Evolutionary conservation across 2,888 invertebrate species (phyloP), one percentile per base, ranked within the genome.

Genomic region (Monopis laevigella): DNA sequence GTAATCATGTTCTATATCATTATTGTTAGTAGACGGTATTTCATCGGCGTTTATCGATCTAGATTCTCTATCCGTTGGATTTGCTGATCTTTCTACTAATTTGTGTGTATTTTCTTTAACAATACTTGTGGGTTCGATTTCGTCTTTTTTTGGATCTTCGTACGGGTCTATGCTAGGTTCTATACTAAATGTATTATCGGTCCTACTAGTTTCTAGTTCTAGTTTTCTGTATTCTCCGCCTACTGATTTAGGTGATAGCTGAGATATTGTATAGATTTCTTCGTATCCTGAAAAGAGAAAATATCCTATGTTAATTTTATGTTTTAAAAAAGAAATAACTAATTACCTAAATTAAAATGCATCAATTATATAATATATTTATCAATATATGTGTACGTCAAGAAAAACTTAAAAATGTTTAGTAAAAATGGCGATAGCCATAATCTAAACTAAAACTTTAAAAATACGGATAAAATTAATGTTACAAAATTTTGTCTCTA

Each of bases 201-300:
- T 53, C 26, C 62, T 54, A 48, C 68, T 72, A 1, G 73, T 80
- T 49, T 71, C 64, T 42, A 73, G 49, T 16, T 71, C 55, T 6
- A 45, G 21, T 8, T 45, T 34, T 21, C 44, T 24, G n/a, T 45
- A 14, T 13, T 69, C 55, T 27, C 62, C 51, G 18, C 54, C 58
- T 2, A 66, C 77, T 0, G 88, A 88, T 59, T 87, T 88, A 48
- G 88, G 88, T 48, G 88, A 88, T 44, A 88, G 77, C 60, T 88
- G 88, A 2, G 88, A 87, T 69, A 88, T 84, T 30, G 84, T 80
- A 59, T 82, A 83, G 11, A 65, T 56, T 50, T 84, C 82, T 51
- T 84, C 83, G 47, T 82, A 69, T 47, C 80, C 84, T 84, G 80
- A 21, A 83, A 82, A 43, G 35, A 46, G 44, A 45, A n/a, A n/a